Base-by-base conservation (phyloP, 2,888 invertebrate species). In the Tetanocera ferruginea region DNA sequence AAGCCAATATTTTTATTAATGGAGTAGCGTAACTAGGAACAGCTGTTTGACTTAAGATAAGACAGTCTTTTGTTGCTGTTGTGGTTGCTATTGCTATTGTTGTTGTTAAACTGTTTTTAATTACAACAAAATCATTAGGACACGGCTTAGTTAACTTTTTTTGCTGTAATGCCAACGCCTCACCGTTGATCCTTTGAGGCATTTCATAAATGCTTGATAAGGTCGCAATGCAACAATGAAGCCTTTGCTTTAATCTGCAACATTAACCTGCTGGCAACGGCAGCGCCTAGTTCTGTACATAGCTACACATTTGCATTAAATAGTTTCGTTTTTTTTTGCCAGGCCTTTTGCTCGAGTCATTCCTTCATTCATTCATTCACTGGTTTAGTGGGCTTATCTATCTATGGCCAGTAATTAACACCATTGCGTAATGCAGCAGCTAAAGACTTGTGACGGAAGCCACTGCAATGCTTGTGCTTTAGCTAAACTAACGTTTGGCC, bases 381-480 rank as follows among this genome's bases (percentile, higher is more conserved):
- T 60, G 72, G 72, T 60, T 72, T 72, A 72, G 72, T 43, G 72
- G 43, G 72, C 57, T 72, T 72, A 72, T 72, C 72, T 57, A 57
- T 31, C 72, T 57, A 57, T 31, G 37, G 83, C 84, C 83, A 78
- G 87, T 87, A 88, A 87, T 87, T 87, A 87, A 87, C 87, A 87
- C 87, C 88, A 86, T 87, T 87, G 88, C 87, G 87, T 87, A 87
- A 87, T 88, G 87, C 87, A 86, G 86, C 87, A 43, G 43, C 43
- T 43, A 43, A 43, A 11, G 43, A 37, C 14, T 85, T 86, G 55
- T 6, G 60, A 60, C 25, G 28, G 60, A 60, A 60, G 60, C 60
- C 60, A 25, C 60, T 60, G 28, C 60, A 60, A 23, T 60, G 60
- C 17, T 60, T 25, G 23, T 6, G 25, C 25, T 14, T 28, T 60